phyloP scores from a whole-genome alignment of 2,113 vertebrate species.

The Argyrosomus japonicus region DNA sequence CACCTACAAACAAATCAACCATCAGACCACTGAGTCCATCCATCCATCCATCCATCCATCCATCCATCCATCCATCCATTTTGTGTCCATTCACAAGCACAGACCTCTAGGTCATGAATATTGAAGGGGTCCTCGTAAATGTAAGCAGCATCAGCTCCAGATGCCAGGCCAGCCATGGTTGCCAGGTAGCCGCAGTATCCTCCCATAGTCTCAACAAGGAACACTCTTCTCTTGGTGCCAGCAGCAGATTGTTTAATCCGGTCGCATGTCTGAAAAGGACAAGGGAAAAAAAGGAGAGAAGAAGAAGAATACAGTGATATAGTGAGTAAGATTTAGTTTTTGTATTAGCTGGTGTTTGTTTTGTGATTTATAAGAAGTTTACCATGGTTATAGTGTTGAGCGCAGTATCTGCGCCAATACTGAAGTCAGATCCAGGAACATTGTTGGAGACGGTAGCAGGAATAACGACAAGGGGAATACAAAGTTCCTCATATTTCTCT shows the following conservation, averaged over 20 bases:
- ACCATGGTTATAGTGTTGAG: constrained; percentile 91
- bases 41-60: not conserved
- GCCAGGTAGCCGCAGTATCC: constrained; percentile 97
- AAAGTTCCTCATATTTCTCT: constrained; percentile 90
- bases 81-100: not conserved
- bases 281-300: not conserved
- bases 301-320: not conserved
- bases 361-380: constrained; percentile 8
- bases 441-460: constrained; percentile 96
- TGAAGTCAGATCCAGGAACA: constrained; percentile 92
- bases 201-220: constrained; percentile 97
- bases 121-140: constrained; percentile 92
- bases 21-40: constrained; percentile 15
- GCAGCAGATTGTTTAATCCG: constrained; percentile 96
- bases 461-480: constrained; percentile 89
- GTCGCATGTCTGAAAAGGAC: constrained; percentile 88
- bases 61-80: too few species aligned
- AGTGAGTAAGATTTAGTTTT: not conserved
- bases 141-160: constrained; percentile 93
- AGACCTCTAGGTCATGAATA: constrained; percentile 92
- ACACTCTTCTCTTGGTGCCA: constrained; percentile 95
- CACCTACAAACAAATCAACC: constrained; percentile 72
- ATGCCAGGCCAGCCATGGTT: constrained; percentile 92
- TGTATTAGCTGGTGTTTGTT: not conserved
- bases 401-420: constrained; percentile 90